phyloP scores from a whole-genome alignment of 35 echinoderm and acorn worm genomes.

The Chiridota heheva region DNA sequence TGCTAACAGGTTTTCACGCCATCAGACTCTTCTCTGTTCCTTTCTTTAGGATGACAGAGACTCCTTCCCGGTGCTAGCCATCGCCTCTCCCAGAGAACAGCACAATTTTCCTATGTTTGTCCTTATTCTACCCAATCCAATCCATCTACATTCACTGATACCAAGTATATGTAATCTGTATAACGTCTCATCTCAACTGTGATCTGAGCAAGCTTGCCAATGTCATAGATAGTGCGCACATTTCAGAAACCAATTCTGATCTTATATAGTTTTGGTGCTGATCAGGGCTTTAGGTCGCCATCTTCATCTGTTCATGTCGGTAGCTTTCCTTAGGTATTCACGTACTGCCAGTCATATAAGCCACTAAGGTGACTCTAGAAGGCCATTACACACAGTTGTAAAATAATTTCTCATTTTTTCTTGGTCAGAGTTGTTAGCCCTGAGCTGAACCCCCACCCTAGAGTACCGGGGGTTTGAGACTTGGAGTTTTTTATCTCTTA shows the following conservation, averaged over 20 bases:
- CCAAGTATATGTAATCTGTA: not conserved
- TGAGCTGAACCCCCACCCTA: too few species aligned
- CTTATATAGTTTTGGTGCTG: too few species aligned
- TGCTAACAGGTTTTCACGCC: conserved; percentile 29
- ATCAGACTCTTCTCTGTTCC: conserved; percentile 28
- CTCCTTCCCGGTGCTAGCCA: conserved; percentile 9
- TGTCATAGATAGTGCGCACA: not conserved
- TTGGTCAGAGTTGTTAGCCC: too few species aligned
- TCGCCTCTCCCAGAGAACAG: conserved; percentile 16
- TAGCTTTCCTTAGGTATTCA: not conserved
- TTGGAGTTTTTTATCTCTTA: too few species aligned
- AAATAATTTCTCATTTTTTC: too few species aligned
- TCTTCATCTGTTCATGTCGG: not conserved
- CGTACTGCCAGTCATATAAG: too few species aligned
- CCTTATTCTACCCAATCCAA: not conserved
- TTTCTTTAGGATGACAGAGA: conserved; percentile 24
- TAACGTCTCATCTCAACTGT: not conserved
- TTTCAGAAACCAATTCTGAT: not conserved
- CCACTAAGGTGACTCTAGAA: too few species aligned
- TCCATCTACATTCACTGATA: too few species aligned
- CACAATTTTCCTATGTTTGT: not conserved
- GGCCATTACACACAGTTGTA: too few species aligned
- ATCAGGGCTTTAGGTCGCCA: too few species aligned
- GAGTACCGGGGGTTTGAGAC: too few species aligned
- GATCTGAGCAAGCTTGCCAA: not conserved